Base-by-base conservation (phyloP, 2,113 vertebrate genomes). In the Brevimyrus niger region DNA sequence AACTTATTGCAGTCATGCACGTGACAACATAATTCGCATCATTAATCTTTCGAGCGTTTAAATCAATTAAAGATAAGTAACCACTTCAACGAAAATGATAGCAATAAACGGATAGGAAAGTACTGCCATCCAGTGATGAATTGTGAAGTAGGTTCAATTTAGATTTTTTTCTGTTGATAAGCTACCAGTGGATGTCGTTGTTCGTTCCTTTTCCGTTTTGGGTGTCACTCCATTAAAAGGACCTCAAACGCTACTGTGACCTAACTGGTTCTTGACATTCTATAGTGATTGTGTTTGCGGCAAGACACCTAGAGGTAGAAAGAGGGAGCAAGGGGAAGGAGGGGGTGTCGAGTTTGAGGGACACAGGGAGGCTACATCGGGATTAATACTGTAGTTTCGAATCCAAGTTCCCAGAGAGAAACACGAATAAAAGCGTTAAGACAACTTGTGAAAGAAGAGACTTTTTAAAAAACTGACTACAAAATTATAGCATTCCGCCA, bases 121-220 rank as follows among this genome's bases (percentile, higher is more conserved):
- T 84, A 46, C 19, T 42, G 38, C 38, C 21, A 17, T 80, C 69
- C 73, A 38, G 35, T 80, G 13, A 80, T 42, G 73, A 31, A 69
- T 13, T 69, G 61, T 21, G 42, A 44, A 82, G 38, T 44, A 82
- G 21, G 17, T 84, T 84, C 42, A 5, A 51, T 55, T 53, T 19
- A 31, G 27, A 87, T 87, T 35, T 84, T 38, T 82, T 4, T 55
- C 15, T 53, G 27, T 53, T 53, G 50, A 87, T 55, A 35, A 53
- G 91, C 93, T 92, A 91, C 94, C 94, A 94, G 93, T 93, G 94
- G 94, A 93, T 94, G 94, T 94, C 94, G 94, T 94, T 94, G 94
- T 94, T 93, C 86, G 93, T 92, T 94, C 93, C 94, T 91, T 92
- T 90, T 91, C 93, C 91, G 87, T 84, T 93, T 46, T 48, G 91